Percentiles rank a stretch among this genome's conserved stretches.
Evolutionary conservation across 2,113 vertebrate genomes (phyloP).

Genomic region (Polypterus bichir): DNA sequence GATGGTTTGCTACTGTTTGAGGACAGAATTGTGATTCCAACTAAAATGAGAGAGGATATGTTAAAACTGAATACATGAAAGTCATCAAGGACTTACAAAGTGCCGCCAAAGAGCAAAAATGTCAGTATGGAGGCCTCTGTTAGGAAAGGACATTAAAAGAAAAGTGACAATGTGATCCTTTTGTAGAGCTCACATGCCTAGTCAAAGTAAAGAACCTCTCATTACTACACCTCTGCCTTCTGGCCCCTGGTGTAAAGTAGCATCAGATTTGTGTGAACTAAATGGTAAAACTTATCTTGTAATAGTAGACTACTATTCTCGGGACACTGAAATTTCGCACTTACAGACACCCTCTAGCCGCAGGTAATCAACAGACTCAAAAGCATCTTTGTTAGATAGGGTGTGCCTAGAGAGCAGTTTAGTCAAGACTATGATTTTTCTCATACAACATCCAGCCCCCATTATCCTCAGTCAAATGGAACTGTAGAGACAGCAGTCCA

Average conservation of each 20-base stretch:
- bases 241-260: background rate
- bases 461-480: slow-evolving; percentile 10
- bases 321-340: slow-evolving; percentile 8
- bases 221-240: background rate
- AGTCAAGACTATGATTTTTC: slow-evolving; percentile 7
- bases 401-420: slow-evolving; percentile 4
- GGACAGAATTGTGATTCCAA: background rate
- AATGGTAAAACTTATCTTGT: no score
- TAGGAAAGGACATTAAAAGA: background rate
- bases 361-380: background rate
- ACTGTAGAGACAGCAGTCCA: slow-evolving; percentile 7
- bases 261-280: no score
- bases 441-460: slow-evolving; percentile 1
- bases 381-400: slow-evolving; percentile 15
- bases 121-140: background rate
- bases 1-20: background rate
- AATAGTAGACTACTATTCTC: no score
- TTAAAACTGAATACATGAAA: background rate
- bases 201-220: background rate
- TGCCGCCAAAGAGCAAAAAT: slow-evolving; percentile 5
- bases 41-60: background rate
- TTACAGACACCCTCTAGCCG: background rate
- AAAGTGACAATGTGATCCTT: background rate
- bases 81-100: slow-evolving; percentile 4
- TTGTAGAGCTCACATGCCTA: background rate